Evolutionary conservation across 2,113 vertebrate genomes (phyloP), one percentile per base, ranked within the genome.

Genomic region (Oncorhynchus masou): DNA sequence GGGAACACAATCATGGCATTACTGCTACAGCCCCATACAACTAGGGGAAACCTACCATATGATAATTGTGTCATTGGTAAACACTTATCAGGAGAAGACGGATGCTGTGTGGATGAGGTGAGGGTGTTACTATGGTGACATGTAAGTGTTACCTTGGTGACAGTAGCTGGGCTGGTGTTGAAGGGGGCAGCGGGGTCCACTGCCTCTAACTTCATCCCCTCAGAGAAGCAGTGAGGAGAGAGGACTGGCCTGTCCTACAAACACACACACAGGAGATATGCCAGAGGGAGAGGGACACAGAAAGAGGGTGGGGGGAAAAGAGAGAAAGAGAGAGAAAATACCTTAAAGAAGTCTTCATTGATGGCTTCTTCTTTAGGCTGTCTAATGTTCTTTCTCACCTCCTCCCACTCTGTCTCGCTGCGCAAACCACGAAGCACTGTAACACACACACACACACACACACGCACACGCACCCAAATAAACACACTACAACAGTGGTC

Each of bases 201-300:
- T 74, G 96, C 98, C 89, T 99, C 98, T 78, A 99, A 88, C 89
- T 99, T 99, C 97, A 99, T 98, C 68, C 95, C 96, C 88, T 94
- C 91, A 84, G 93, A 94, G 84, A 99, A 99, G 0, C 93, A 92
- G 89, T 99, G 97, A 71, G 90, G 78, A 67, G 90, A 86, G 1
- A 98, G 91, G 81, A 92, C 83, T 73, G 93, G 94, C 82, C 95
- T 96, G 79, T 98, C 97, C 98, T 99, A 84, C 19, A 15, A 19
- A 57, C 54, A 57, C 54, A 57, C 54, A 57, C 54, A 57, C 15
- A 57, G 54, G 19, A 57, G 54, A 57, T 20, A 20, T 57, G 54
- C 15, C 54, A 57, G 16, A 57, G 19, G 19, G 54, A 57, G 54
- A 57, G 1, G 19, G 54, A 57, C 16, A 57, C 54, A 7, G 54